Conservation (phyloP, 2,888 invertebrate genomes). For the Sympetrum striolatum region DNA sequence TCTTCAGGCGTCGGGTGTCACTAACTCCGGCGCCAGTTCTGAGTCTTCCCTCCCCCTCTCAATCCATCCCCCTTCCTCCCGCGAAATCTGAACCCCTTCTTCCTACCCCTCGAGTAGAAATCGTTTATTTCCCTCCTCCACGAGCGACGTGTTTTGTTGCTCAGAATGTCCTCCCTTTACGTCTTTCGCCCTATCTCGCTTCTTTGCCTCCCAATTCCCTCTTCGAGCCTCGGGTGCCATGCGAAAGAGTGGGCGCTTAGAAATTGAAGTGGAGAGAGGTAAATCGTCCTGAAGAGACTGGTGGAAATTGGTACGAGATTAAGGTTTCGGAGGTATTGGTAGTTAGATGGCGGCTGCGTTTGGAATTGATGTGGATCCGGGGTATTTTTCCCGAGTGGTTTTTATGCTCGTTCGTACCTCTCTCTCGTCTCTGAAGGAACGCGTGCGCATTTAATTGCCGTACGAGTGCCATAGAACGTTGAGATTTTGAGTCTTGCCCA, state of each 20-base stretch:
- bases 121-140: not conserved
- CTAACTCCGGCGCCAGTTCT: constrained; percentile 11
- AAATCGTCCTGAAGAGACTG: not conserved
- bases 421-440: too few species aligned
- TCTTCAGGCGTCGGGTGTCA: not conserved
- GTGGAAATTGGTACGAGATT: not conserved
- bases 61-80: not conserved
- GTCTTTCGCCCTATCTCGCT: too few species aligned
- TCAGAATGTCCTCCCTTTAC: not conserved
- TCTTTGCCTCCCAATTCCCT: too few species aligned
- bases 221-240: not conserved
- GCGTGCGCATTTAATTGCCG: too few species aligned
- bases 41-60: not conserved
- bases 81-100: constrained; percentile 20
- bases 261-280: not conserved
- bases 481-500: too few species aligned
- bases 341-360: not conserved
- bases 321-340: not conserved
- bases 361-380: not conserved
- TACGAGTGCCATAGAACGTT: too few species aligned
- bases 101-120: not conserved
- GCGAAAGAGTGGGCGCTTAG: not conserved
- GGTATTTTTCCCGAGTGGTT: not conserved
- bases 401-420: not conserved
- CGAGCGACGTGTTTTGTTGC: not conserved